phyloP scores from a whole-genome alignment of 92 coral and sea anemone species.

The Hydrozoanthus gracilis region DNA sequence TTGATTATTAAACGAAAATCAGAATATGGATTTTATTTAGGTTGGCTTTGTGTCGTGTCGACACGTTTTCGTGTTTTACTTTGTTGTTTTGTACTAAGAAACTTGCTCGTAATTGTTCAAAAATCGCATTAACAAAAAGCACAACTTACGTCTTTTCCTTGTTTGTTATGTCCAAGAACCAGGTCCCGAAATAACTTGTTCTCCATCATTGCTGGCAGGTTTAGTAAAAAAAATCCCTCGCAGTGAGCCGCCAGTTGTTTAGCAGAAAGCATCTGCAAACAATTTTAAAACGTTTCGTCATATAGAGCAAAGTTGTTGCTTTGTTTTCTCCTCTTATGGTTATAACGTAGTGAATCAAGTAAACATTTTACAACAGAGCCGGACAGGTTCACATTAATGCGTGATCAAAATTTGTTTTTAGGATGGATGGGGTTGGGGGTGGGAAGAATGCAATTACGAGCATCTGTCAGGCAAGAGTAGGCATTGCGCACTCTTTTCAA shows the following conservation, averaged over 20 bases:
- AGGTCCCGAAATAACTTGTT: slow-evolving; percentile 32
- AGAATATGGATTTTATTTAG: no score
- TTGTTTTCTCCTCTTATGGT: neutral
- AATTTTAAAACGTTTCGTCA: no score
- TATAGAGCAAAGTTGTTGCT: neutral
- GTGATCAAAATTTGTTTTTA: no score
- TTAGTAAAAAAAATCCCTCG: slow-evolving; percentile 25
- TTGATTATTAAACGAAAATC: no score
- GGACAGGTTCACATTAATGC: neutral
- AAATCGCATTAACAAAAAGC: neutral
- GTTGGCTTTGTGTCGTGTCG: no score
- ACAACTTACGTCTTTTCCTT: slow-evolving; percentile 17
- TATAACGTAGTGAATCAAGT: neutral
- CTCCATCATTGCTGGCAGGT: slow-evolving; percentile 43
- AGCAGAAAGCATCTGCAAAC: slow-evolving; percentile 8
- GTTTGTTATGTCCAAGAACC: slow-evolving; percentile 20
- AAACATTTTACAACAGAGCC: no score
- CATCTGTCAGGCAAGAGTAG: no score
- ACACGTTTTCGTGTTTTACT: neutral
- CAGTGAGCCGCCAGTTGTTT: neutral
- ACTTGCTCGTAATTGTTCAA: neutral
- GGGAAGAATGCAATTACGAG: no score
- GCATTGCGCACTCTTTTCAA: no score
- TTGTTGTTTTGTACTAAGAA: neutral
- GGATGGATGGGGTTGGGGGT: no score